These are phyloP conservation scores for Nebria brevicollis DNA, from an alignment of 2,888 invertebrate genomes.

Conservation along the genomic window DNA sequence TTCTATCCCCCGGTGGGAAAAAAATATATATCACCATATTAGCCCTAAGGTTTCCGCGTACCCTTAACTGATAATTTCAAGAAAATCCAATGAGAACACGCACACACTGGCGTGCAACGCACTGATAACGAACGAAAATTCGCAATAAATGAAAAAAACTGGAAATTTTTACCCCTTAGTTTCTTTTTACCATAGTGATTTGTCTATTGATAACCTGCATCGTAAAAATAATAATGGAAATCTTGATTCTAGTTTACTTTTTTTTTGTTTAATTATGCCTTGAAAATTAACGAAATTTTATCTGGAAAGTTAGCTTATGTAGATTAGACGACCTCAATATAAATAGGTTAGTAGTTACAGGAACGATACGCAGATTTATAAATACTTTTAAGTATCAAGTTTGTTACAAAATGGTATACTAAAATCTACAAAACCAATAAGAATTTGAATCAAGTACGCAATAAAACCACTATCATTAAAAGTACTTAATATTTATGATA, in stretches of 20 bases:
- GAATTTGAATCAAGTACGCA: no score
- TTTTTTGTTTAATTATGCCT: neutral
- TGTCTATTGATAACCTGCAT: conserved; percentile 11
- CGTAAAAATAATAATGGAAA: neutral
- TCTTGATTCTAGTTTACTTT: neutral
- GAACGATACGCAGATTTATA: neutral
- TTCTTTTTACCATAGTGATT: neutral
- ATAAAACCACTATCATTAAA: no score
- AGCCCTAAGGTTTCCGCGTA: neutral
- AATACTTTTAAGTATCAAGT: no score
- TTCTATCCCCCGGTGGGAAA: neutral
- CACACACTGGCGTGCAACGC: conserved; percentile 15
- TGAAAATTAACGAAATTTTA: neutral
- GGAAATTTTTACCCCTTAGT: neutral
- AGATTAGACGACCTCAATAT: neutral
- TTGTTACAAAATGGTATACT: no score
- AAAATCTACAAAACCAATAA: no score
- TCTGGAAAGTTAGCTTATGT: neutral
- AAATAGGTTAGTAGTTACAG: neutral
- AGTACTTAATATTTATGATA: no score
- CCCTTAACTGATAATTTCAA: conserved; percentile 13
- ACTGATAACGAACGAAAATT: conserved; percentile 12
- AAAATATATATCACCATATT: neutral
- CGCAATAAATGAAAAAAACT: conserved; percentile 3
- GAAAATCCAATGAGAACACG: conserved; percentile 3